Conservation (phyloP, 2,113 vertebrate genomes). For the Sinocyclocheilus anshuiensis region DNA sequence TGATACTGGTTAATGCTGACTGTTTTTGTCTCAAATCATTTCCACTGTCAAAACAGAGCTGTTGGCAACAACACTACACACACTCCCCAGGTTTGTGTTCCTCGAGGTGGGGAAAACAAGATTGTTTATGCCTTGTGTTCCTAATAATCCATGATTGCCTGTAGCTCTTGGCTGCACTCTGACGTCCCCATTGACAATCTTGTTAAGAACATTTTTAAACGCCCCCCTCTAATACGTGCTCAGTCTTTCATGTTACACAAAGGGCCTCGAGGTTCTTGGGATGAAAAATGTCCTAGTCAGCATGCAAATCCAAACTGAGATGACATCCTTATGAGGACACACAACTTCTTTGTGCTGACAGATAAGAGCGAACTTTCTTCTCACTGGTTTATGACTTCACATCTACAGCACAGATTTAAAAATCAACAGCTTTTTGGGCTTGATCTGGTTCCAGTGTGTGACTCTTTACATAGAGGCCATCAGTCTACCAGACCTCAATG, state of each 20-base stretch:
- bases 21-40: conserved; percentile 16
- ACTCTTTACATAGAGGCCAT: background rate
- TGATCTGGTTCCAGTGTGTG: conserved; percentile 6
- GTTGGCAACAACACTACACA: background rate
- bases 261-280: background rate
- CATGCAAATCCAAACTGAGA: conserved; percentile 27
- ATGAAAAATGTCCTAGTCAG: conserved; percentile 38
- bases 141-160: conserved; percentile 36
- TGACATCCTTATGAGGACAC: conserved; percentile 14
- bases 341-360: conserved; percentile 18
- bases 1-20: conserved; percentile 25
- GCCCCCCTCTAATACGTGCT: conserved; percentile 29
- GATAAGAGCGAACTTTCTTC: background rate
- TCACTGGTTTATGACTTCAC: conserved; percentile 2
- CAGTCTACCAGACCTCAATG: conserved; percentile 15
- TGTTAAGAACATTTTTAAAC: conserved; percentile 38
- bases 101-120: conserved; percentile 14
- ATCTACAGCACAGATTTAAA: background rate
- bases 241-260: conserved; percentile 40
- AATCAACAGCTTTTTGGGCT: background rate
- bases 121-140: conserved; percentile 31
- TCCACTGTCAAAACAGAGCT: background rate
- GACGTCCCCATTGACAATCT: conserved; percentile 36
- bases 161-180: conserved; percentile 23
- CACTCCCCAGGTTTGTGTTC: background rate